Percentiles rank a stretch among this genome's conserved stretches.
These are phyloP conservation scores for Sebastes flavidus DNA, from an alignment of 2,797 vertebrate genomes.

Conservation along the genomic window DNA sequence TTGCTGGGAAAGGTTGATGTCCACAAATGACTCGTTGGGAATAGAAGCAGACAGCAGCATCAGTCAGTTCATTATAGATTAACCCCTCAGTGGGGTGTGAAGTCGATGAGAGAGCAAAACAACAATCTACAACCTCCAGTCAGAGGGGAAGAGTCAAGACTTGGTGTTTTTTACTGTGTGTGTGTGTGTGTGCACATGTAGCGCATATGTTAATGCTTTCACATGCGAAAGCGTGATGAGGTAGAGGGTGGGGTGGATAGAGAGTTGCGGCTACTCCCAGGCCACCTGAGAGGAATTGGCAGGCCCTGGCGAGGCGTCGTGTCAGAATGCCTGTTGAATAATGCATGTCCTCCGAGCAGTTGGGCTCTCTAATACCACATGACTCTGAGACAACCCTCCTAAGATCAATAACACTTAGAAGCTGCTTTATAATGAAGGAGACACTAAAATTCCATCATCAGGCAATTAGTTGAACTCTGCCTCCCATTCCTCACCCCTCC, in stretches of 20 bases:
- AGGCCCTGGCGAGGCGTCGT: slow-evolving; percentile 76
- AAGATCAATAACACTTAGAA: slow-evolving; percentile 95
- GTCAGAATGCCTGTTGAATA: slow-evolving; percentile 87
- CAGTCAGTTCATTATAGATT: slow-evolving; percentile 69
- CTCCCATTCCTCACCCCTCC: slow-evolving; percentile 50
- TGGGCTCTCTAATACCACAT: slow-evolving; percentile 87
- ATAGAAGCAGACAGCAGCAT: slow-evolving; percentile 39
- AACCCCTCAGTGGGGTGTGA: slow-evolving; percentile 57
- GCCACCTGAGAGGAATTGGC: slow-evolving; percentile 78
- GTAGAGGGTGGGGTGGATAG: slow-evolving; percentile 10
- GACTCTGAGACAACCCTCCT: slow-evolving; percentile 83
- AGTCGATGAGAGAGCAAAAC: slow-evolving; percentile 58
- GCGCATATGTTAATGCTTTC: neutral
- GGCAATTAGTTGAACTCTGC: slow-evolving; percentile 80
- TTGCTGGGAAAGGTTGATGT: slow-evolving; percentile 44
- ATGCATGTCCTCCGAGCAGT: slow-evolving; percentile 87
- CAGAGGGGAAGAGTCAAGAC: neutral
- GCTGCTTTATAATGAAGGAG: slow-evolving; percentile 86
- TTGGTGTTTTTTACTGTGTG: neutral
- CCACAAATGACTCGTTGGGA: slow-evolving; percentile 60
- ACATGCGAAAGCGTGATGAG: slow-evolving; percentile 17
- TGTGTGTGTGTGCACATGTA: neutral
- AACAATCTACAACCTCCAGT: slow-evolving; percentile 43
- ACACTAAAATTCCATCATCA: slow-evolving; percentile 84
- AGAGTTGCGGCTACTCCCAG: slow-evolving; percentile 72